Evolutionary conservation across 2,113 vertebrate genomes (phyloP).

Genomic region (Pseudonaja textilis): DNA sequence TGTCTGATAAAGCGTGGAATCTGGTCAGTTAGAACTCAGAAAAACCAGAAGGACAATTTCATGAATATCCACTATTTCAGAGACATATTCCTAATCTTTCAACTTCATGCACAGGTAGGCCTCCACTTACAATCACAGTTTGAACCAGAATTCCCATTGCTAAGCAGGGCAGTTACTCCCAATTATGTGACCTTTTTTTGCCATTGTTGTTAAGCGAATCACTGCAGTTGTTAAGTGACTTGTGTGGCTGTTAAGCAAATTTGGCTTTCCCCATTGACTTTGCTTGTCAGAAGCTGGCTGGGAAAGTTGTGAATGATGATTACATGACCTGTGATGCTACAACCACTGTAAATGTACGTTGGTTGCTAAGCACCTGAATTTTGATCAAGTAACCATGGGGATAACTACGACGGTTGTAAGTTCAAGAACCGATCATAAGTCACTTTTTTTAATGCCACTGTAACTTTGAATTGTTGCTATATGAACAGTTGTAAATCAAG

Average conservation of each 20-base stretch:
- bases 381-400: background rate
- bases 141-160: background rate
- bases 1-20: background rate
- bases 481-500: background rate
- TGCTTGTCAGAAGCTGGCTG: background rate
- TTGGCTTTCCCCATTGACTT: background rate
- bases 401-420: background rate
- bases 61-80: background rate
- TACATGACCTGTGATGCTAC: background rate
- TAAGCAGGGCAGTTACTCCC: background rate
- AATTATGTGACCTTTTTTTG: background rate
- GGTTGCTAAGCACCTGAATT: background rate
- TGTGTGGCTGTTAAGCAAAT: background rate
- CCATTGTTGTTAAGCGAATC: background rate
- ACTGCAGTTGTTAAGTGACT: background rate
- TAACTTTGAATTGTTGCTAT: background rate
- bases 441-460: background rate
- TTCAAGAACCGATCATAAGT: background rate
- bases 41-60: background rate
- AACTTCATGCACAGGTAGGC: background rate
- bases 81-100: background rate
- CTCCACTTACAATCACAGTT: background rate
- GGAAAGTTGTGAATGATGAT: background rate
- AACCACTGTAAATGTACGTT: background rate
- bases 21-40: background rate